These are phyloP conservation scores for Limnothrissa miodon DNA, from an alignment of 2,113 vertebrate species.

Conservation along the genomic window DNA sequence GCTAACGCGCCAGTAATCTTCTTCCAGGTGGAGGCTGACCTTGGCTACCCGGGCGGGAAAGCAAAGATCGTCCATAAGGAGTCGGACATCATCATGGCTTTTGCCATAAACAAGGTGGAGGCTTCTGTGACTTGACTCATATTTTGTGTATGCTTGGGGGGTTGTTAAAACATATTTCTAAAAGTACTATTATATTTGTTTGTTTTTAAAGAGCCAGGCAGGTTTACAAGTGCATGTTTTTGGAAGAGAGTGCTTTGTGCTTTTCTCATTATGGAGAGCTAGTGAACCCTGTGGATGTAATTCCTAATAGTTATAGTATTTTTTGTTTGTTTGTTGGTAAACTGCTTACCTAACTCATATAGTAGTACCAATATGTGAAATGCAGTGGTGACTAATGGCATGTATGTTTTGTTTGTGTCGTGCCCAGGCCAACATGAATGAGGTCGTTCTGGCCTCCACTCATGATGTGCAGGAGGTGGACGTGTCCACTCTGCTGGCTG, in stretches of 20 bases:
- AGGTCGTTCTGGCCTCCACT: slow-evolving; percentile 95
- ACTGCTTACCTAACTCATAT: background rate
- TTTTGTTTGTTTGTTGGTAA: background rate
- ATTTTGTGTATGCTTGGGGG: background rate
- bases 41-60: slow-evolving; percentile 95
- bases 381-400: background rate
- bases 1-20: background rate
- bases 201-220: too few relatives aligned
- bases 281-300: too few relatives aligned
- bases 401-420: background rate
- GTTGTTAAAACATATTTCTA: background rate
- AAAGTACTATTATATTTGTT: too few relatives aligned
- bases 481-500: slow-evolving; percentile 85
- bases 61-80: slow-evolving; percentile 98
- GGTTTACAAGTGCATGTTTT: too few relatives aligned
- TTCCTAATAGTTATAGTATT: too few relatives aligned
- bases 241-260: too few relatives aligned
- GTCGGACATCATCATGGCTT: slow-evolving; percentile 98
- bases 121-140: background rate
- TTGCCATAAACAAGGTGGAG: slow-evolving; percentile 92
- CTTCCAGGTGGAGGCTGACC: slow-evolving; percentile 93
- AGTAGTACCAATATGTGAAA: too few relatives aligned
- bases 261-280: too few relatives aligned
- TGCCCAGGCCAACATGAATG: slow-evolving; percentile 85
- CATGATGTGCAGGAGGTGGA: slow-evolving; percentile 98